Base-by-base conservation (phyloP, 2,888 invertebrate species). In the Macrosiphum euphorbiae region DNA sequence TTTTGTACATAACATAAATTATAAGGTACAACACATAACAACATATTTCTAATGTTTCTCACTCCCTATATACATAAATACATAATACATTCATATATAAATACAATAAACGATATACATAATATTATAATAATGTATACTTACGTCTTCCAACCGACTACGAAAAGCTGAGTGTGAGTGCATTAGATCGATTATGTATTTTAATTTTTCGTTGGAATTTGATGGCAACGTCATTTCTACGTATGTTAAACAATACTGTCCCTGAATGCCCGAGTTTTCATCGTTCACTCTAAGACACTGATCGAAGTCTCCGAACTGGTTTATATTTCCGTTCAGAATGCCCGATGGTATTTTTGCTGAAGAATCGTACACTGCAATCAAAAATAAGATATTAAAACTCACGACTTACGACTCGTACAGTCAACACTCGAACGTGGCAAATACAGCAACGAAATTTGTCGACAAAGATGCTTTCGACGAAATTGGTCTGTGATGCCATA, bases 231-330 rank as follows among this genome's bases (percentile, higher is more conserved):
- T 88, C 96, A 95, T 92, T 96, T 96, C 95, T 96, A 96, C 95
- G 96, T 97, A 96, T 20, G 97, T 96, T 95, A 97, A 96, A 95
- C 97, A 97, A 95, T 97, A 97, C 95, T 97, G 96, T 13, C 97
- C 97, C 85, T 95, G 95, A 90, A 97, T 96, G 0, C 96, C 96
- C 1, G 41, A 96, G 88, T 95, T 95, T 47, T 92, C 90, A 28
- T 94, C 88, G 47, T 93, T 87, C 20, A 67, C 92, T 5, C 95
- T 95, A 52, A 97, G 96, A 95, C 97, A 97, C 95, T 97, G 97
- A 96, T 97, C 97, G 95, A 97, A 97, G 95, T 97, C 97, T 0
- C 97, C 97, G 91, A 97, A 97, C 95, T 97, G 97, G 96, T 97
- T 97, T 5, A 96, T 96, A 95, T 97, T 97, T 28, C 97, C 97